Evolutionary conservation across 2,888 invertebrate species (phyloP).

Genomic region (Xiphydria camelus): DNA sequence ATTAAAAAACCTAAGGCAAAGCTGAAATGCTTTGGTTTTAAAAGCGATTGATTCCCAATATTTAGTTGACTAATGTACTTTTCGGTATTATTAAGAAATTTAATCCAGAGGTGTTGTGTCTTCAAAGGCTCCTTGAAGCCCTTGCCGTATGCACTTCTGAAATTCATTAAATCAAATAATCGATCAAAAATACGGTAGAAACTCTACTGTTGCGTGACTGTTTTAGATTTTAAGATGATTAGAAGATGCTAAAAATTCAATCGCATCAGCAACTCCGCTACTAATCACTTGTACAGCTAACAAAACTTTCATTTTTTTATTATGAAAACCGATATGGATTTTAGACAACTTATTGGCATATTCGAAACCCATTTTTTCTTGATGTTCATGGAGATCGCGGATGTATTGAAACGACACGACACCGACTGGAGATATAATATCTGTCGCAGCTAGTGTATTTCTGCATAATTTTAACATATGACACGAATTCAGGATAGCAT

Average conservation of each 20-base stretch:
- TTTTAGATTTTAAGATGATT: constrained; percentile 16
- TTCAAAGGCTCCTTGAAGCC: constrained; percentile 26
- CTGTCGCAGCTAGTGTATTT: constrained; percentile 9
- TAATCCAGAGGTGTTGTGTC: constrained; percentile 2
- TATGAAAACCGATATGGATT: constrained; percentile 27
- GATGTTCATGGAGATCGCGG: constrained; percentile 20
- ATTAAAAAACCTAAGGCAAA: constrained; percentile 12
- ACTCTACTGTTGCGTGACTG: constrained; percentile 25
- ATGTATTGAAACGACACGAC: constrained; percentile 19
- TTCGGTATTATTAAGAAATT: constrained; percentile 8
- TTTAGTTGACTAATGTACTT: constrained; percentile 4
- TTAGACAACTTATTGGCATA: constrained; percentile 27
- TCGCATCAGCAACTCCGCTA: constrained; percentile 24
- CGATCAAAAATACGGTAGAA: constrained; percentile 23
- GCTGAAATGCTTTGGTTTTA: not conserved
- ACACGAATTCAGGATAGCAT: constrained; percentile 14
- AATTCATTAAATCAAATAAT: constrained; percentile 29
- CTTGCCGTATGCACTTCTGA: constrained; percentile 26
- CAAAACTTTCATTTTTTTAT: too few relatives aligned
- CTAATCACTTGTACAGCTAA: constrained; percentile 28
- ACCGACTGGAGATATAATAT: constrained; percentile 8
- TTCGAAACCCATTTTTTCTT: constrained; percentile 21
- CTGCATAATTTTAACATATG: constrained; percentile 12
- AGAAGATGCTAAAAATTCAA: constrained; percentile 19
- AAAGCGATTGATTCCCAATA: not conserved